These are phyloP conservation scores for Diorhabda sublineata DNA, from an alignment of 1,140 invertebrate species.

Conservation along the genomic window DNA sequence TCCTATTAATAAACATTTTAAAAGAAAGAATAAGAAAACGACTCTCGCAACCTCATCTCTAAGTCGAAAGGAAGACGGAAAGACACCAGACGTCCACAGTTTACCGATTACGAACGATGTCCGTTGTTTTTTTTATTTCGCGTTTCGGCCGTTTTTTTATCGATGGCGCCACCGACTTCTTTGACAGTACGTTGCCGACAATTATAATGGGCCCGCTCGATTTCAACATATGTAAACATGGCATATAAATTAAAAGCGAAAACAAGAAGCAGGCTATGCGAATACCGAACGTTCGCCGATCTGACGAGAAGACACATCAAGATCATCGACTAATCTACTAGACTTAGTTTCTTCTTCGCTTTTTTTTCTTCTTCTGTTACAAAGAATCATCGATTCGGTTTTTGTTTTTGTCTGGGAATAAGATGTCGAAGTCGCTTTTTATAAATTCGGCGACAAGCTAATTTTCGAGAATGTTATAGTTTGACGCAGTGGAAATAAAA, in stretches of 20 bases:
- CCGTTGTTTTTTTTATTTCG: conserved; percentile 11
- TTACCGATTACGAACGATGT: conserved; percentile 3
- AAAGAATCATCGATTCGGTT: conserved; percentile 6
- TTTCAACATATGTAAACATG: conserved; percentile 20
- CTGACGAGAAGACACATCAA: conserved; percentile 16
- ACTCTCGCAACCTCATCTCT: not conserved
- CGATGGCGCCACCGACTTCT: conserved; percentile 19
- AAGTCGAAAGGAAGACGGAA: conserved; percentile 13
- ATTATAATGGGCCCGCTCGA: conserved; percentile 20
- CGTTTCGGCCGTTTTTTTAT: conserved; percentile 17
- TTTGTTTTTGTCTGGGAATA: conserved; percentile 6
- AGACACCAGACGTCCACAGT: conserved; percentile 15
- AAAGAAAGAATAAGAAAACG: conserved; percentile 11
- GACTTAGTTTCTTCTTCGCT: conserved; percentile 1
- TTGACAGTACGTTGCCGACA: conserved; percentile 19
- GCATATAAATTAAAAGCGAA: conserved; percentile 16
- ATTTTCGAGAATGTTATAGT: conserved; percentile 2
- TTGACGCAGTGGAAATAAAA: not conserved
- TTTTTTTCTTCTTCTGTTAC: conserved; percentile 1
- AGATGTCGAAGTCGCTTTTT: conserved; percentile 1
- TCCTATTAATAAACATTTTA: conserved; percentile 16
- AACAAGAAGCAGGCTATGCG: conserved; percentile 10
- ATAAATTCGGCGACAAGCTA: conserved; percentile 4
- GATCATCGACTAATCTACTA: conserved; percentile 8
- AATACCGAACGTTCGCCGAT: conserved; percentile 6